Conservation (phyloP, 2,888 invertebrate genomes). For the Tachystola acroxantha region DNA sequence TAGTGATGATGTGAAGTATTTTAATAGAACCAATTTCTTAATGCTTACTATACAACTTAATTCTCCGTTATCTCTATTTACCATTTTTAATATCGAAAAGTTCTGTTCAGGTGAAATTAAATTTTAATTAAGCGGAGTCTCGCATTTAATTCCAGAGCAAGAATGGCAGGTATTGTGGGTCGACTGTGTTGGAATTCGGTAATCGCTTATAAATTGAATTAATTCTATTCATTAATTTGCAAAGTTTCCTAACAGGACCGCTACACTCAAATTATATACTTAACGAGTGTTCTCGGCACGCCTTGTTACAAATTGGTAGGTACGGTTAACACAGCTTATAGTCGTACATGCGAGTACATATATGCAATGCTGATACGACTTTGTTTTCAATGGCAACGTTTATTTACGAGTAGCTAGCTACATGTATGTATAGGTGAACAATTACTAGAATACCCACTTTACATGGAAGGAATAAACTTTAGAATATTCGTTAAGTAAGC, state of each 20-base stretch:
- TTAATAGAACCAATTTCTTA: too few relatives aligned
- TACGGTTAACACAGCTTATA: too few relatives aligned
- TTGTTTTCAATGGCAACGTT: too few relatives aligned
- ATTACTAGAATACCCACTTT: too few relatives aligned
- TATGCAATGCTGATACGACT: too few relatives aligned
- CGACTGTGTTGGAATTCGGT: conserved; percentile 21
- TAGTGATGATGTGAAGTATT: too few relatives aligned
- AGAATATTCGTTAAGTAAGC: too few relatives aligned
- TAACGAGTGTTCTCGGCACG: not conserved
- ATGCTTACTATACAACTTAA: too few relatives aligned
- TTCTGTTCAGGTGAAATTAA: conserved; percentile 16
- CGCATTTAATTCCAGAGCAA: conserved; percentile 17
- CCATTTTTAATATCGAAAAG: conserved; percentile 6
- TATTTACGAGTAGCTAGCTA: too few relatives aligned
- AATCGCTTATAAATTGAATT: conserved; percentile 14
- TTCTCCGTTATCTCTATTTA: conserved; percentile 3
- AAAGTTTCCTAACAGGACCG: not conserved
- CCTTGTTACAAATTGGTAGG: not conserved
- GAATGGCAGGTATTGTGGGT: conserved; percentile 20
- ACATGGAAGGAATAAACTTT: too few relatives aligned
- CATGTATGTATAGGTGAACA: too few relatives aligned
- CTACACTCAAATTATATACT: not conserved
- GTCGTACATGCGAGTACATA: not conserved
- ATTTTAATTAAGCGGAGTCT: conserved; percentile 20
- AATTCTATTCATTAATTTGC: conserved; percentile 7